Evolutionary conservation across 2,888 invertebrate species (phyloP).

Genomic region (Drosophila prolongata): DNA sequence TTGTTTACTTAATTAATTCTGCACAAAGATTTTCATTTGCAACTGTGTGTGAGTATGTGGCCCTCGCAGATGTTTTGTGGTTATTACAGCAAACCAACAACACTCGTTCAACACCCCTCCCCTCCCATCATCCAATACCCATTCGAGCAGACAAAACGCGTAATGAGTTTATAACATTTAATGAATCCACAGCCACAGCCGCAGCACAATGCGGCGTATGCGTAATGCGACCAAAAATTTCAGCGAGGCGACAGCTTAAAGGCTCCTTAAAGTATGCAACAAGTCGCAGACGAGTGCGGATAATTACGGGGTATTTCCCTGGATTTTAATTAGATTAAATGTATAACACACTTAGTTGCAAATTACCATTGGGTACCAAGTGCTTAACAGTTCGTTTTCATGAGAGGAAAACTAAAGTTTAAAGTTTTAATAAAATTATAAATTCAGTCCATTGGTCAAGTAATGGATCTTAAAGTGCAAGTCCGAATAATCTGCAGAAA

Average conservation of each 20-base stretch:
- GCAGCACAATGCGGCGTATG: slow-evolving; percentile 46
- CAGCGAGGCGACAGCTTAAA: slow-evolving; percentile 24
- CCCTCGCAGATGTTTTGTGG: slow-evolving; percentile 67
- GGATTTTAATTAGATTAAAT: slow-evolving; percentile 5
- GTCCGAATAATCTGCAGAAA: too few species aligned
- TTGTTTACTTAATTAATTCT: slow-evolving; percentile 77
- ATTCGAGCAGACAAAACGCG: slow-evolving; percentile 45
- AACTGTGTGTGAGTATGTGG: slow-evolving; percentile 42
- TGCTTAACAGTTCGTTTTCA: background rate
- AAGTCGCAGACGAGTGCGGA: slow-evolving; percentile 22
- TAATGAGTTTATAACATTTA: slow-evolving; percentile 77
- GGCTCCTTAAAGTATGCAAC: slow-evolving; percentile 50
- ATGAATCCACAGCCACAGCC: slow-evolving; percentile 49
- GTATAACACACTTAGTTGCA: too few species aligned
- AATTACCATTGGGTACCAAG: background rate
- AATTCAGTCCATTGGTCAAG: too few species aligned
- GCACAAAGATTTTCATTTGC: slow-evolving; percentile 76
- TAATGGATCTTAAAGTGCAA: too few species aligned
- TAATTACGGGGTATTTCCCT: background rate
- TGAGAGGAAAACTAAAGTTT: too few species aligned
- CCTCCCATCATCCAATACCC: slow-evolving; percentile 15
- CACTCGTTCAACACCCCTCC: slow-evolving; percentile 9
- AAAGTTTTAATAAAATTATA: background rate
- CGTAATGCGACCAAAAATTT: slow-evolving; percentile 31
- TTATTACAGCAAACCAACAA: slow-evolving; percentile 60